Evolutionary conservation across 1,140 invertebrate genomes (phyloP).

Genomic region (Bombus pascuorum): DNA sequence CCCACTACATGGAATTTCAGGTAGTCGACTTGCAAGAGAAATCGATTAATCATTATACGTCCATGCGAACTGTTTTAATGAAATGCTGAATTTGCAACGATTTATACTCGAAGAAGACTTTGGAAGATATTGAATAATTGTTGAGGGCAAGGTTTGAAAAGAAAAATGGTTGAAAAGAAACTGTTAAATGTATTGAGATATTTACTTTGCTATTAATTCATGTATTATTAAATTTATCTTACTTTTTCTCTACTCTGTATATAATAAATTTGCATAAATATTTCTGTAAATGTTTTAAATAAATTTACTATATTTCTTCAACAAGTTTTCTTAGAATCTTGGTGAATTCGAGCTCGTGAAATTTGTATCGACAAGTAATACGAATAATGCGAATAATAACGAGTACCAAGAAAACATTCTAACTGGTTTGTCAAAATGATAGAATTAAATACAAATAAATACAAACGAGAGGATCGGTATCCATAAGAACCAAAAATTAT

Average conservation of each 20-base stretch:
- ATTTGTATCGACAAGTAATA: neutral
- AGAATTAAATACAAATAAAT: no score
- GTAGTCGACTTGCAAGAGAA: neutral
- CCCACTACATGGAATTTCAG: slow-evolving; percentile 17
- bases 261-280: no score
- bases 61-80: neutral
- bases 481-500: neutral
- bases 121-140: neutral
- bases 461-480: neutral
- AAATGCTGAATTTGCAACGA: neutral
- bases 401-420: no score
- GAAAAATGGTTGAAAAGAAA: neutral
- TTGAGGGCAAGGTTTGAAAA: neutral
- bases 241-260: no score
- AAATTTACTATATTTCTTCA: neutral
- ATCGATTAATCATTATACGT: slow-evolving; percentile 27
- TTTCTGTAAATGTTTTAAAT: neutral
- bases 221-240: neutral
- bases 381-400: neutral
- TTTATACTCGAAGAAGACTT: neutral
- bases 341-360: neutral
- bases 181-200: neutral
- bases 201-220: neutral
- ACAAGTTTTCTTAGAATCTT: neutral
- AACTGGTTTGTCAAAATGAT: neutral